Conservation (phyloP, 2,888 invertebrate species). For the Lypha dubia region DNA sequence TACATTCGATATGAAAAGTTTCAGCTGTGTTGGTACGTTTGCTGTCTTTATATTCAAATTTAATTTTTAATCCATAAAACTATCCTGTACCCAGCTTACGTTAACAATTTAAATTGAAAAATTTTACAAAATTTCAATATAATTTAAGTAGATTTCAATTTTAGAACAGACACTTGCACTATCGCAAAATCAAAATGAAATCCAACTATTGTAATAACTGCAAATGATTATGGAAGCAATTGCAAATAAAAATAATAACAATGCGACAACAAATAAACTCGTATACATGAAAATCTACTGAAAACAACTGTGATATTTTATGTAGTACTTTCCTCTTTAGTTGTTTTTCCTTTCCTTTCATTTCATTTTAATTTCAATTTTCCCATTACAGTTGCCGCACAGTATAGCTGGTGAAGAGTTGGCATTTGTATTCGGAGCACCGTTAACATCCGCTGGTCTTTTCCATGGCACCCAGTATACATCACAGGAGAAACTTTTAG, state of each 20-base stretch:
- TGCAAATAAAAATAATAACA: constrained; percentile 60
- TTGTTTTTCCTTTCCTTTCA: no score
- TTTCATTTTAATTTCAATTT: constrained; percentile 13
- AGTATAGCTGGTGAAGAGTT: constrained; percentile 94
- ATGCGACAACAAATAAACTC: no score
- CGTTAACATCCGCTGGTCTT: constrained; percentile 89
- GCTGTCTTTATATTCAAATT: not conserved
- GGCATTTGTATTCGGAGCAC: constrained; percentile 94
- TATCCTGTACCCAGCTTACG: no score
- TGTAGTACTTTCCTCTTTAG: not conserved
- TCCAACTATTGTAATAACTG: constrained; percentile 47
- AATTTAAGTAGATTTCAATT: constrained; percentile 52
- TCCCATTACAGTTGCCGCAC: constrained; percentile 86
- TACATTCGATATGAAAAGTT: not conserved
- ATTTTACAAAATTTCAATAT: constrained; percentile 1
- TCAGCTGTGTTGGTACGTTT: not conserved
- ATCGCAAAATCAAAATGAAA: constrained; percentile 15
- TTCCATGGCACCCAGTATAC: constrained; percentile 89
- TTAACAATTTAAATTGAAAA: not conserved
- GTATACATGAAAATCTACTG: constrained; percentile 43
- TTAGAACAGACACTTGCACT: not conserved
- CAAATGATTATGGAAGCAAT: constrained; percentile 58
- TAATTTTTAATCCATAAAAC: not conserved
- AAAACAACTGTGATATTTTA: constrained; percentile 21
- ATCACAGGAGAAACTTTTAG: constrained; percentile 90